Percentiles rank a stretch among this genome's conserved stretches.
These are phyloP conservation scores for Umimayanthus kanabou DNA, from an alignment of 92 coral and sea anemone species.

Conservation along the genomic window DNA sequence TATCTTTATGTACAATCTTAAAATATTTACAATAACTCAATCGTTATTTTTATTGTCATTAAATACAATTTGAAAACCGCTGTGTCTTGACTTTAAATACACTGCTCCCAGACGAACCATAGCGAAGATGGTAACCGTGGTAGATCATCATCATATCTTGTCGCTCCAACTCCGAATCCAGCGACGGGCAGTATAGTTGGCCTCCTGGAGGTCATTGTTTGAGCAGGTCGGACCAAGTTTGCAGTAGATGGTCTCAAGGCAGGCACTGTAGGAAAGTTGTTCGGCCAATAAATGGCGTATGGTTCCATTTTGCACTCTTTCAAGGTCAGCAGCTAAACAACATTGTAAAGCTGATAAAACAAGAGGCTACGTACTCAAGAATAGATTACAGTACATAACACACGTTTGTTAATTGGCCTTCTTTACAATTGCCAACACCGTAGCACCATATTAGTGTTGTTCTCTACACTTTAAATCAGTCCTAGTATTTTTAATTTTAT, in stretches of 20 bases:
- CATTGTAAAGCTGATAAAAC: not conserved
- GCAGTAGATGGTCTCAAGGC: not conserved
- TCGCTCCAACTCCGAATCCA: too few species aligned
- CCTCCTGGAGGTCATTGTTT: too few species aligned
- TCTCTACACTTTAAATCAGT: too few species aligned
- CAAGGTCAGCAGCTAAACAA: not conserved
- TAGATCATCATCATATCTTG: too few species aligned
- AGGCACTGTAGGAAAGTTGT: not conserved
- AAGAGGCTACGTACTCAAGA: not conserved
- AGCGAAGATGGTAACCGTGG: conserved; percentile 1
- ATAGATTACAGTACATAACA: not conserved
- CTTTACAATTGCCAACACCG: too few species aligned
- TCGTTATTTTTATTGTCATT: not conserved
- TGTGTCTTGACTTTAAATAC: not conserved
- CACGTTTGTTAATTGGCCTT: conserved; percentile 7
- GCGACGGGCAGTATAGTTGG: too few species aligned
- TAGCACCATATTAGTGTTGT: too few species aligned
- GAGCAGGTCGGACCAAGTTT: too few species aligned
- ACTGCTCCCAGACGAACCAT: not conserved
- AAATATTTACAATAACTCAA: too few species aligned
- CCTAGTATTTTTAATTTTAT: too few species aligned
- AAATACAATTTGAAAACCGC: not conserved
- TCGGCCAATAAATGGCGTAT: not conserved
- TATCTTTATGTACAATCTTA: too few species aligned
- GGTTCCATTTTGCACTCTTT: not conserved